phyloP scores from a whole-genome alignment of 1,140 invertebrate genomes.

The Drosophila chauvacae region DNA sequence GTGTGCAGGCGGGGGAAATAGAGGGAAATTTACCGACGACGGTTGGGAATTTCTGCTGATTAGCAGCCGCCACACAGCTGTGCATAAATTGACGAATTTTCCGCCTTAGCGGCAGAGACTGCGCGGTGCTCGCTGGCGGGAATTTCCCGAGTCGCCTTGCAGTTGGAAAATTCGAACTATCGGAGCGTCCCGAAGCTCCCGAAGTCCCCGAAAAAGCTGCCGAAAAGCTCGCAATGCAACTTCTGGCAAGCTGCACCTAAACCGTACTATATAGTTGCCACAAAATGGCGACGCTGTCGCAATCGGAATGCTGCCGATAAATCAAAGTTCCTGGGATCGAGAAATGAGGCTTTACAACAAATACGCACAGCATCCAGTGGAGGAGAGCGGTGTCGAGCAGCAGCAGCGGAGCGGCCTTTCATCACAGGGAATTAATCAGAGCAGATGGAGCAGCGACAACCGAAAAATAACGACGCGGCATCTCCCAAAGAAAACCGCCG shows the following conservation, averaged over 20 bases:
- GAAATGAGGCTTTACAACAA: slow-evolving; percentile 19
- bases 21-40: slow-evolving; percentile 53
- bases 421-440: slow-evolving; percentile 79
- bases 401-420: slow-evolving; percentile 63
- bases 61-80: slow-evolving; percentile 4
- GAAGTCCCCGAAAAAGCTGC: slow-evolving; percentile 46
- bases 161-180: slow-evolving; percentile 39
- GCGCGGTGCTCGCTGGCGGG: slow-evolving; percentile 26
- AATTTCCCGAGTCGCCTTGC: slow-evolving; percentile 31
- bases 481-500: slow-evolving; percentile 56
- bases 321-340: slow-evolving; percentile 59
- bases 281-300: slow-evolving; percentile 63
- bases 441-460: slow-evolving; percentile 77
- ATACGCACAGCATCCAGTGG: slow-evolving; percentile 13
- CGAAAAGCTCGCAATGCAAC: slow-evolving; percentile 44
- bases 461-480: slow-evolving; percentile 78
- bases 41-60: slow-evolving; percentile 22
- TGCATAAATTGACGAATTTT: slow-evolving; percentile 21
- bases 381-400: background rate
- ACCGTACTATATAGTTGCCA: background rate
- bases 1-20: slow-evolving; percentile 59
- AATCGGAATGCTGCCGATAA: slow-evolving; percentile 64
- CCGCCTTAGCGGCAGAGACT: slow-evolving; percentile 15
- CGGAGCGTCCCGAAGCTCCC: slow-evolving; percentile 50
- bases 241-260: slow-evolving; percentile 61